Evolutionary conservation across 2,797 vertebrate genomes (phyloP), one percentile per base, ranked within the genome.

Genomic region (Morus bassanus): DNA sequence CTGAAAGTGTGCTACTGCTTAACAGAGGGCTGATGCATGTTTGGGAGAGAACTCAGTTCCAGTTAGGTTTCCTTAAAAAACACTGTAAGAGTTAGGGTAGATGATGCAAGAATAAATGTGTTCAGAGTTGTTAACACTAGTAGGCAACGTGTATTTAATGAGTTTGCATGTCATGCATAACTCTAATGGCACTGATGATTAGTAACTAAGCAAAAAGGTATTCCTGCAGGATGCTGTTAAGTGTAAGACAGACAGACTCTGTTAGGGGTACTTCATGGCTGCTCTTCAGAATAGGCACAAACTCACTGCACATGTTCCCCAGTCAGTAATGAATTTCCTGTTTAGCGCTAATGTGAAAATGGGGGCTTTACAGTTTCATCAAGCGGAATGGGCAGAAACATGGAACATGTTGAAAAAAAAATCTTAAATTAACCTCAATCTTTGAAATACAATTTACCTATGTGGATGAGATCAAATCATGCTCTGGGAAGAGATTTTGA

Each of bases 331-430:
- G 12, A 46, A 46, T 72, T 73, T 51, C n/a, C 39, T 72, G 53
- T 31, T 72, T 21, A 70, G 8, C 1, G 0, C 28, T 81, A 45
- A 45, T 23, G 7, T 15, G 50, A 59, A 72, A 59, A 59, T 8
- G 21, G 11, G 11, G 14, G 8, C 21, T 76, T 56, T 69, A 35
- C 41, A 56, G 21, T 50, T 76, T 50, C 33, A 45, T 48, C 30
- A 72, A 28, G 30, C 0, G 0, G 37, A 72, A 25, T 8, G 13
- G 33, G 25, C 8, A 50, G 48, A 56, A 82, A 54, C 0, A 2
- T 9, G 67, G 35, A 48, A 43, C 18, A 18, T 35, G 27, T 25
- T 60, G 33, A 72, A 77, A 48, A 89, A 60, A 35, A 46, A 22
- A 50, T 27, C 64, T 30, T n/a, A 53, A 70, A 84, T 75, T 50